Evolutionary conservation across 1,140 invertebrate species (phyloP), one percentile per base, ranked within the genome.

Genomic region (Halesus radiatus): DNA sequence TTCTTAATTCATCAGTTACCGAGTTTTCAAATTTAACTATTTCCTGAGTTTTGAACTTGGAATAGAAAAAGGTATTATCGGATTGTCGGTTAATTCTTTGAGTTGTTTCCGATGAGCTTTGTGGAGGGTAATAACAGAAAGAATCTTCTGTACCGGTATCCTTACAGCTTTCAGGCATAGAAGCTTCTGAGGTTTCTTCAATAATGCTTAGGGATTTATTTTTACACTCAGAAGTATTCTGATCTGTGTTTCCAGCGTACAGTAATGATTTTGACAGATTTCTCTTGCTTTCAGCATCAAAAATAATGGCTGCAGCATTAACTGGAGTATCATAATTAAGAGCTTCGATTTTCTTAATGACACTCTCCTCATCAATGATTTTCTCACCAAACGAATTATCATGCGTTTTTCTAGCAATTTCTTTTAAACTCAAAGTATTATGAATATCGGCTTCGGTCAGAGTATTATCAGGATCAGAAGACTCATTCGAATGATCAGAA

Each of bases 271-370:
- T 18, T 56, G 20, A 22, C 1, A 56, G 54, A 56, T 56, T 18
- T 56, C 20, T 50, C 8, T 70, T 70, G 7, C 22, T 37, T 50
- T 70, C 66, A 22, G 7, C 18, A 50, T 70, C 22, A 7, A 70
- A 50, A 70, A 70, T 5, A 1, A 70, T 18, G 22, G 37, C n/a
- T n/a, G 18, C 45, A 13, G 66, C 6, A 50, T 70, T 10, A 13
- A 20, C 32, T 16, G 26, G n/a, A 29, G 20, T 26, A 6, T 54
- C 45, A 29, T 22, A 56, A 16, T 15, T 64, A 3, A 78, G 26
- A 37, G 62, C 50, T 52, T 78, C 64, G 23, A 78, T 68, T 68
- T 62, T 66, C 20, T 68, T 37, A 26, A 78, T 13, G 20, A 78
- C 66, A 58, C 45, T 56, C 32, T 68, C 64, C 32, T 78, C 76